Evolutionary conservation across 1,140 invertebrate species (phyloP), one percentile per base, ranked within the genome.

Genomic region (Drosophila subobscura): DNA sequence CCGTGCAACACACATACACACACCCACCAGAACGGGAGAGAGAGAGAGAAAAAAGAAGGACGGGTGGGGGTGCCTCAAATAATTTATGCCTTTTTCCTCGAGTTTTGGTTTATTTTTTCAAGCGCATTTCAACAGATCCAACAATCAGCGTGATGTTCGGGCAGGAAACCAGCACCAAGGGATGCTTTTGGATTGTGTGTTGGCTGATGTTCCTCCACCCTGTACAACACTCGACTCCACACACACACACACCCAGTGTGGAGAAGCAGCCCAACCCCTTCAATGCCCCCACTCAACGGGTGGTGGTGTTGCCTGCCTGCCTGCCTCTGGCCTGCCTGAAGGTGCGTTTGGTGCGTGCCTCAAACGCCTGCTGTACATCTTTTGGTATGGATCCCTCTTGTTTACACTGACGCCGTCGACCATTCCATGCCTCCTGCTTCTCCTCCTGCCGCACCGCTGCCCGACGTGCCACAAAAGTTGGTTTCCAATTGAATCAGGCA

Each of bases 81-180:
- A 88, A 86, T 86, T 86, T 86, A 86, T 86, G 83, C 81, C 83
- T 85, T 85, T 75, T 65, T 76, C 71, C 83, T 73, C 68, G 74
- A 77, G 74, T 88, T 78, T 88, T 76, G 83, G 83, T 86, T 86
- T 86, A 83, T 86, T 86, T 86, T 78, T 88, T 59, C 78, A 88
- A 83, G 83, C 83, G 83, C 83, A 86, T 86, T 86, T 86, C 83
- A 86, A 86, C 83, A 86, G 83, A 66, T 76, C 78, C 72, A 88
- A 78, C 83, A 86, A 86, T 86, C 83, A 81, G 79, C 77, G 64
- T 79, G 65, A 57, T 75, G 71, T 79, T 72, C 65, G 58, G 74
- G 61, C 74, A 85, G 83, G 83, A 88, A 88, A 80, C 33, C 77
- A 66, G 74, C 78, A 76, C 63, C 60, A 75, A 81, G 81, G 83